Conservation (phyloP, 1,140 invertebrate species). For the Leptonema lineaticorne region DNA sequence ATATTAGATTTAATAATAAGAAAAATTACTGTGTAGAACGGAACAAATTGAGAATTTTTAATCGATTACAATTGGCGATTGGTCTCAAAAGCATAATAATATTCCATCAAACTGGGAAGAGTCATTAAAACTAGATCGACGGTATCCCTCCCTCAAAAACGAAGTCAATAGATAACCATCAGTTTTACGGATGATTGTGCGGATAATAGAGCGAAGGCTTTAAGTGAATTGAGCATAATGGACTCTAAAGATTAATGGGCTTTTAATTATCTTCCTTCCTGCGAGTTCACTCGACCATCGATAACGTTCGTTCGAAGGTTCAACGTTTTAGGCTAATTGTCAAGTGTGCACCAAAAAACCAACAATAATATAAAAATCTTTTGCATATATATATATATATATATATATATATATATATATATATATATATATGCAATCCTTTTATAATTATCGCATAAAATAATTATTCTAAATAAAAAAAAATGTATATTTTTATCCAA, state of each 20-base stretch:
- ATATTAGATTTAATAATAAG: too few relatives aligned
- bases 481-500: too few relatives aligned
- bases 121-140: conserved; percentile 2
- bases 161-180: conserved; percentile 25
- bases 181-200: conserved; percentile 33
- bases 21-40: too few relatives aligned
- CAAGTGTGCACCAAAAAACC: too few relatives aligned
- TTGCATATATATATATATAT: not conserved
- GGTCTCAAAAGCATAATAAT: too few relatives aligned
- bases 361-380: not conserved
- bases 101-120: not conserved
- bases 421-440: not conserved
- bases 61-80: too few relatives aligned
- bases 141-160: not conserved
- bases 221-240: conserved; percentile 42
- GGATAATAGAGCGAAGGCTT: conserved; percentile 39
- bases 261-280: conserved; percentile 42
- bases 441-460: not conserved
- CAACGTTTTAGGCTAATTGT: conserved; percentile 13
- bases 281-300: conserved; percentile 28
- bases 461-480: too few relatives aligned
- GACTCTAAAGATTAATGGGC: conserved; percentile 41
- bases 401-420: not conserved
- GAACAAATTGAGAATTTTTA: too few relatives aligned
- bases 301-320: conserved; percentile 30